phyloP scores from a whole-genome alignment of 2,113 vertebrate species.

The Chinchilla lanigera region DNA sequence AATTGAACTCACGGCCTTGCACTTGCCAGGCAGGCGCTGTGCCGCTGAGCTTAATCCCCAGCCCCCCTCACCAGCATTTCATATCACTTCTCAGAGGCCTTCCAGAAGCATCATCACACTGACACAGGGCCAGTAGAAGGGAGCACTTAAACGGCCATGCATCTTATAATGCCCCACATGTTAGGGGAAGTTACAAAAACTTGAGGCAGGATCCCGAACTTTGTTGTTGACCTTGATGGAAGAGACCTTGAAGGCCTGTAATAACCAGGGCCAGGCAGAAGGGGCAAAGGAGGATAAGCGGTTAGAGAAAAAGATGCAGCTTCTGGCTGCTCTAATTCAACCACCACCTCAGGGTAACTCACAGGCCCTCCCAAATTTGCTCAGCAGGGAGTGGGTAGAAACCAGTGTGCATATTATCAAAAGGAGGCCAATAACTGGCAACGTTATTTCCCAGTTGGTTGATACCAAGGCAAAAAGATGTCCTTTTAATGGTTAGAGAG shows the following conservation, averaged over 20 bases:
- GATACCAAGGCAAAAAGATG: constrained; percentile 87
- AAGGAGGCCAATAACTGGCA: constrained; percentile 66
- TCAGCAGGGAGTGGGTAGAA: background rate
- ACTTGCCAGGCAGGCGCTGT: too few relatives aligned
- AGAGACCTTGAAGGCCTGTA: background rate
- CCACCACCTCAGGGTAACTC: background rate
- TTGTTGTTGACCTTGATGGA: background rate
- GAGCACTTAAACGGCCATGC: background rate
- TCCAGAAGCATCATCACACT: background rate
- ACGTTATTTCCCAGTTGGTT: constrained; percentile 85
- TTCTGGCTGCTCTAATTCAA: background rate
- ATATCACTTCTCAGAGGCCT: background rate
- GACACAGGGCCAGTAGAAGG: background rate
- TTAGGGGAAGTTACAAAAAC: background rate
- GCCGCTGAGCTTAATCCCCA: too few relatives aligned
- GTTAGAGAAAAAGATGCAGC: background rate
- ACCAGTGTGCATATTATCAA: background rate
- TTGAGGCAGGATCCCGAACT: background rate
- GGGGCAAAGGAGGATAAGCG: background rate
- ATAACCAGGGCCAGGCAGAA: background rate
- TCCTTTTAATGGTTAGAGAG: constrained; percentile 87
- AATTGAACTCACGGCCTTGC: too few relatives aligned
- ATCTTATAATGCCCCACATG: background rate
- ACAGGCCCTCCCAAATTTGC: background rate
- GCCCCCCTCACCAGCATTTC: background rate